Conservation (phyloP, 2,113 vertebrate genomes). For the Spheniscus mendiculus region DNA sequence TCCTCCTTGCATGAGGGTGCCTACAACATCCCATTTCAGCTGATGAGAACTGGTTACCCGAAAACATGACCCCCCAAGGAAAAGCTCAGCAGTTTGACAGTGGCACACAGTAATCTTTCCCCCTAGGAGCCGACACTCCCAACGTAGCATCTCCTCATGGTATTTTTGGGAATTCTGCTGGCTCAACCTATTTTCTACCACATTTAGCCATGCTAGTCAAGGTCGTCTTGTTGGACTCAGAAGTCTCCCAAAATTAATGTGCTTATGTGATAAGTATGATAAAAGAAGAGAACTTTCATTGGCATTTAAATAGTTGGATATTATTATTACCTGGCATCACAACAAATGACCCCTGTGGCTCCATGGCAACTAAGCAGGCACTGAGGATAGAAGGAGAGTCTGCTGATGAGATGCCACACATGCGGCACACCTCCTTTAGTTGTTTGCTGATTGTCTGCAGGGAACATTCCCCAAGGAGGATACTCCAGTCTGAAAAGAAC, state of each 20-base stretch:
- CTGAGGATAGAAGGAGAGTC: constrained; percentile 95
- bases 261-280: neutral
- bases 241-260: neutral
- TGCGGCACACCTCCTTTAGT: constrained; percentile 92
- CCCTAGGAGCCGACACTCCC: neutral
- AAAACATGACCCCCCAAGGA: neutral
- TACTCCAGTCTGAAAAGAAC: constrained; percentile 89
- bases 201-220: neutral
- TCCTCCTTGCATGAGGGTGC: rapidly evolving
- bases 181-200: neutral
- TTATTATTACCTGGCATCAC: constrained; percentile 90
- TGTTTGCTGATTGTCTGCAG: constrained; percentile 94
- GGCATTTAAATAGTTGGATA: neutral
- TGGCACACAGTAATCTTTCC: neutral
- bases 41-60: neutral
- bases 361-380: constrained; percentile 97
- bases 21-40: neutral
- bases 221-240: neutral
- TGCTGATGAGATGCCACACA: constrained; percentile 92
- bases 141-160: rapidly evolving
- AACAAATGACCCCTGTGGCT: constrained; percentile 95
- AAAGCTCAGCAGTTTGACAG: neutral
- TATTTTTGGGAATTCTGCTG: neutral
- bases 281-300: neutral
- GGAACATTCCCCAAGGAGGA: constrained; percentile 93